Base-by-base conservation (phyloP, 2,797 vertebrate genomes). In the Galago senegalensis region DNA sequence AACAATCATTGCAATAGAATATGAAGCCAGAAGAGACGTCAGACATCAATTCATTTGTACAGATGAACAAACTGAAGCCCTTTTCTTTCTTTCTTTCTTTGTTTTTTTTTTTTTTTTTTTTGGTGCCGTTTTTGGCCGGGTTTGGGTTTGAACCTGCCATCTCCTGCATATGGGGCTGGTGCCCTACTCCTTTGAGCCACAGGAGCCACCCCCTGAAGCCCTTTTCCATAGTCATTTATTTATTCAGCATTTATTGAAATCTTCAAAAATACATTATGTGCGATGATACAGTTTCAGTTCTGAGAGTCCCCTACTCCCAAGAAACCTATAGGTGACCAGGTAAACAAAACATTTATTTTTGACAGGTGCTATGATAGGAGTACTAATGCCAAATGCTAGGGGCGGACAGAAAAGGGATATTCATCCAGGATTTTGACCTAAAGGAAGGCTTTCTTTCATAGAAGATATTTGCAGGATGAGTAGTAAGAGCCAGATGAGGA, bases 281-380 rank as follows among this genome's bases (percentile, higher is more conserved):
- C 65, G 29, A 34, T 53, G 67, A 76, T 76, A 9, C 40, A 84
- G 7, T 56, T 88, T 53, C 58, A 89, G 3, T n/a, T 49, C 37
- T 79, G 53, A 94, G 53, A 49, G 6, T 29, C 31, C 18, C 63
- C 27, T 14, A 53, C 31, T 11, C 18, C 2, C 6, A 9, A 80
- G 86, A 72, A 70, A 58, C 5, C 31, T n/a, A 2, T 58, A 83
- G 20, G 46, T 73, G 34, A 53, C 13, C 72, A 58, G 37, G 61
- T 73, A 79, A 91, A n/a, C 29, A 37, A 83, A 93, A 18, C 34
- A 49, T 60, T 73, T 69, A n/a, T 69, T 40, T 76, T 81, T 86
- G 43, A 82, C 14, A 13, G 85, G 40, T 88, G 37, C 56, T 72
- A 0, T 43, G 58, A 83, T 87, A 23, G 4, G 31, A 58, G 5